Evolutionary conservation across 2,888 invertebrate genomes (phyloP), one percentile per base, ranked within the genome.

Genomic region (Tolmerus cingulatus): DNA sequence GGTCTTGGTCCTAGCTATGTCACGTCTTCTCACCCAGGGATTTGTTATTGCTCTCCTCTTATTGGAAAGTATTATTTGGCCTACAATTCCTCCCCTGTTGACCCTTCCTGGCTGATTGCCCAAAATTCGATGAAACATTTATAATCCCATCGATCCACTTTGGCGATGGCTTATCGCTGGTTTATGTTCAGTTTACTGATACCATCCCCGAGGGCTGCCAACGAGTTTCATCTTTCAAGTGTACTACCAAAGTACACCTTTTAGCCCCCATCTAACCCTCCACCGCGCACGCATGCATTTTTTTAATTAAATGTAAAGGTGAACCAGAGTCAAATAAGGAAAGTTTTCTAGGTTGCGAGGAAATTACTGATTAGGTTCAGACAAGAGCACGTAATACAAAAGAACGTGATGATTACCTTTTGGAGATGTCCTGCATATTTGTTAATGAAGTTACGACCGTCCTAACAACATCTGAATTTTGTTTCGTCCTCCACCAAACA

Each of bases 21-120:
- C 66, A 66, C 66, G 66, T 66, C 27, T 66, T 23, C 23, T 66
- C 66, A 23, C 66, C 19, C 27, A 66, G 66, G 27, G 66, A 66
- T 27, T 66, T 66, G 23, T 2, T 66, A 66, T 66, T 23, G 27
- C 19, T 19, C 66, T 23, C 9, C 66, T 66, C 66, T 66, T 66
- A 66, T 66, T 66, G 66, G 66, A 66, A 66, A 27, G 66, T 66
- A 66, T 66, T 66, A 66, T 66, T 66, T 66, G 66, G 66, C 66
- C 66, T 66, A 66, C 66, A 66, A 66, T 66, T 77, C 77, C 77
- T 77, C 77, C 77, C 40, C 77, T 40, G 40, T 77, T 40, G 77
- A 77, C 77, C 77, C 40, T 77, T 77, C 40, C 77, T 77, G 77
- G 77, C 40, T 77, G 77, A 77, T 77, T 77, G 77, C 77, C 77